Conservation (phyloP, 2,797 vertebrate species). For the Betta splendens region DNA sequence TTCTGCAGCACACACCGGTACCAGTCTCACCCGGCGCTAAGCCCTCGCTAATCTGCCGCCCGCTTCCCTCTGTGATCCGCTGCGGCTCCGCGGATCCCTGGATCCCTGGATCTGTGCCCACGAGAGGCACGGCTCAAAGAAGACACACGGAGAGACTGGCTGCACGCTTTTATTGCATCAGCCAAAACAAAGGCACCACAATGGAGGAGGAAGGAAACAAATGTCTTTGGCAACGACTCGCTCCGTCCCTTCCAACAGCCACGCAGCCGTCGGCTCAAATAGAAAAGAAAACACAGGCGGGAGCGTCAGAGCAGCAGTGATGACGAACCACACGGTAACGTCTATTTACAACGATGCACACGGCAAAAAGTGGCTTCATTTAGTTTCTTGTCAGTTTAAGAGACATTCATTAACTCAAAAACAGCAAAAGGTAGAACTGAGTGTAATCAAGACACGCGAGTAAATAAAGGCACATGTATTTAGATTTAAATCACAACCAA, state of each 20-base stretch:
- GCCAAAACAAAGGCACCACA: slow-evolving; percentile 70
- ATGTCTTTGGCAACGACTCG: slow-evolving; percentile 47
- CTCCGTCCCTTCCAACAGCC: slow-evolving; percentile 39
- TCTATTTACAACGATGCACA: slow-evolving; percentile 70
- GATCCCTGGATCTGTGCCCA: slow-evolving; percentile 54
- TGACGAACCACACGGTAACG: slow-evolving; percentile 49
- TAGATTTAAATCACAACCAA: slow-evolving; percentile 13
- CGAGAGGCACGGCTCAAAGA: slow-evolving; percentile 23
- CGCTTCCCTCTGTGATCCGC: slow-evolving; percentile 66
- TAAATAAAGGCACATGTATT: slow-evolving; percentile 32
- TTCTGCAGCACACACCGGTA: slow-evolving; percentile 37
- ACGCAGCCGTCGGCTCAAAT: slow-evolving; percentile 48
- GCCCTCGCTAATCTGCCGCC: slow-evolving; percentile 68
- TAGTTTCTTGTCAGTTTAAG: slow-evolving; percentile 41
- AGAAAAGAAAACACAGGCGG: slow-evolving; percentile 57
- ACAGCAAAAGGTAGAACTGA: slow-evolving; percentile 3
- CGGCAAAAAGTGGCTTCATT: slow-evolving; percentile 10
- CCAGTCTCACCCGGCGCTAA: slow-evolving; percentile 60
- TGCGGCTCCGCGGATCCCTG: slow-evolving; percentile 56
- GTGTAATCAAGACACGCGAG: slow-evolving; percentile 23
- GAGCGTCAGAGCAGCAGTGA: slow-evolving; percentile 48
- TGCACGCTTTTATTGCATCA: slow-evolving; percentile 73
- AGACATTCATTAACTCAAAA: slow-evolving; percentile 45
- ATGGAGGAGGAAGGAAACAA: slow-evolving; percentile 35
- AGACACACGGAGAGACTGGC: slow-evolving; percentile 50